These are phyloP conservation scores for Metridium senile DNA, from an alignment of 92 coral and sea anemone genomes.

Conservation along the genomic window DNA sequence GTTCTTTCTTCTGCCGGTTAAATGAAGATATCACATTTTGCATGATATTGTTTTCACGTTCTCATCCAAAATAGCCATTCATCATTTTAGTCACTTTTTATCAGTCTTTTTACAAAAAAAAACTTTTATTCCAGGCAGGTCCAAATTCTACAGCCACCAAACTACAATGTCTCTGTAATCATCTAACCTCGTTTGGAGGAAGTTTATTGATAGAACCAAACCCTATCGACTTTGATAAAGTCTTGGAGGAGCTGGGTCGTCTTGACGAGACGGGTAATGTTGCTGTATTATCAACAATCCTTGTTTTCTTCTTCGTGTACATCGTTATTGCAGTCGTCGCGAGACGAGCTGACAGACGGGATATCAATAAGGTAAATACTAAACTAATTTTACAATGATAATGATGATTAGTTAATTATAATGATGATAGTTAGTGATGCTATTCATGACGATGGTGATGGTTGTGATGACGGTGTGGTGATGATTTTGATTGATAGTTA, in stretches of 20 bases:
- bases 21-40: no score
- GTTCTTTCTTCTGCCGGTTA: no score
- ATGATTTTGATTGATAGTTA: no score
- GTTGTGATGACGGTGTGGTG: no score
- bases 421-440: no score
- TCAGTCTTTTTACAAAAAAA: no score
- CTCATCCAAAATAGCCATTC: no score
- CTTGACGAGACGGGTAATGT: conserved; percentile 74
- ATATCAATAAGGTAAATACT: conserved; percentile 53
- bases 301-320: conserved; percentile 55
- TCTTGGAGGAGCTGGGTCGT: conserved; percentile 53
- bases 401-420: no score
- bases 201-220: conserved; percentile 77
- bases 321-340: conserved; percentile 64
- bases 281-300: conserved; percentile 61
- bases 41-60: no score
- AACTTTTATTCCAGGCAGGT: conserved; percentile 78
- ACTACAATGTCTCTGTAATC: conserved; percentile 81
- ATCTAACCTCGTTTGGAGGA: conserved; percentile 87
- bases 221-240: conserved; percentile 73
- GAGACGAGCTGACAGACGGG: conserved; percentile 69
- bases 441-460: no score
- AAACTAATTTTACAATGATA: neutral
- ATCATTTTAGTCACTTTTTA: no score
- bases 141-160: conserved; percentile 32